Percentiles rank a stretch among this genome's conserved stretches.
phyloP scores from a whole-genome alignment of 2,888 invertebrate species.

The Brachyptera risi region DNA sequence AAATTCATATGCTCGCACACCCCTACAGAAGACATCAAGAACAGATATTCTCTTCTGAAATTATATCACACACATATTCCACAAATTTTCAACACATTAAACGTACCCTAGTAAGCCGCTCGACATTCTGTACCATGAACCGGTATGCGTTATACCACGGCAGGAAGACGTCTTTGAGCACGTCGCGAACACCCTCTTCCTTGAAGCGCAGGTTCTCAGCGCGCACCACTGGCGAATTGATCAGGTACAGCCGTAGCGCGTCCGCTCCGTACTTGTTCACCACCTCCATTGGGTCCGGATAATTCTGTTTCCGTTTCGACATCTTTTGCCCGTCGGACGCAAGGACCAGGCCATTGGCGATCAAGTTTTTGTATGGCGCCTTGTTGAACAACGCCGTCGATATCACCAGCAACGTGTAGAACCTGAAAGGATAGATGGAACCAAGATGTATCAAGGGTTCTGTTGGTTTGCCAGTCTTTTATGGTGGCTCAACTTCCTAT shows the following conservation, averaged over 20 bases:
- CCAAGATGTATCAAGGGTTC: too few relatives aligned
- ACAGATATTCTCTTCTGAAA: too few relatives aligned
- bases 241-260: conserved; percentile 90
- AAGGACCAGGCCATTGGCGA: conserved; percentile 92
- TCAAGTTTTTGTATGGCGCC: conserved; percentile 96
- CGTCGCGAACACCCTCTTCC: conserved; percentile 94
- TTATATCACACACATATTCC: too few relatives aligned
- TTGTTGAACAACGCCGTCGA: conserved; percentile 94
- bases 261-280: conserved; percentile 94
- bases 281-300: conserved; percentile 92
- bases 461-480: too few relatives aligned
- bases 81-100: too few relatives aligned
- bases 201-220: conserved; percentile 96
- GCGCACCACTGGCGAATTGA: conserved; percentile 96
- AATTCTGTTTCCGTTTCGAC: conserved; percentile 98
- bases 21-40: too few relatives aligned
- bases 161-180: conserved; percentile 94
- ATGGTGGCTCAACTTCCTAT: too few relatives aligned
- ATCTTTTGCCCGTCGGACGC: conserved; percentile 99
- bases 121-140: conserved; percentile 91
- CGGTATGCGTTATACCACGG: conserved; percentile 96
- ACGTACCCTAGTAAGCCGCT: conserved; percentile 65
- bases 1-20: too few relatives aligned
- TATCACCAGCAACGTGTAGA: conserved; percentile 95
- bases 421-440: conserved; percentile 49